Conservation (phyloP, 2,888 invertebrate species). For the Operophtera brumata region DNA sequence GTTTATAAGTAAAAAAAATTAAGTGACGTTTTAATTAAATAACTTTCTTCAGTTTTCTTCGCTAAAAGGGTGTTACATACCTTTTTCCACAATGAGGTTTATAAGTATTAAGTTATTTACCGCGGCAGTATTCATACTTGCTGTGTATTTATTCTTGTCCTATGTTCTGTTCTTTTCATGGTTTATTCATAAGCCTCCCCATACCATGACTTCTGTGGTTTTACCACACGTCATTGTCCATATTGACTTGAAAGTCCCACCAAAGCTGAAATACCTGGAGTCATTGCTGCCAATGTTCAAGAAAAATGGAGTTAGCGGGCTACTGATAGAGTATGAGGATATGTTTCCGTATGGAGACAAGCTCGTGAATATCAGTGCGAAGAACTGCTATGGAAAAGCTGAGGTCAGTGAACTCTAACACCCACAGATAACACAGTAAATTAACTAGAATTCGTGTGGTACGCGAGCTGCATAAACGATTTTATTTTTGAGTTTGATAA, state of each 20-base stretch:
- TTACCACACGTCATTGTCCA: conserved; percentile 86
- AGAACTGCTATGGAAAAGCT: conserved; percentile 81
- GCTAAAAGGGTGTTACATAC: conserved; percentile 12
- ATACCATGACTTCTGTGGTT: conserved; percentile 18
- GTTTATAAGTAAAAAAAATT: too few relatives aligned
- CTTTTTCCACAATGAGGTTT: neutral
- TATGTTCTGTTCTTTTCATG: too few relatives aligned
- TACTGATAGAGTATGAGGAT: conserved; percentile 92
- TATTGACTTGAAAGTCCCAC: conserved; percentile 91
- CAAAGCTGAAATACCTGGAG: conserved; percentile 82
- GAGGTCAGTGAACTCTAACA: conserved; percentile 48
- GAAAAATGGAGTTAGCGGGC: conserved; percentile 86
- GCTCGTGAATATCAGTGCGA: conserved; percentile 81
- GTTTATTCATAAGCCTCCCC: neutral
- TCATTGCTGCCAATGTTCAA: conserved; percentile 82
- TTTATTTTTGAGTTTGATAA: too few relatives aligned
- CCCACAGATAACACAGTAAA: too few relatives aligned
- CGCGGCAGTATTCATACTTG: neutral
- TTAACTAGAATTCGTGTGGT: too few relatives aligned
- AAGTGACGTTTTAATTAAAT: conserved; percentile 4
- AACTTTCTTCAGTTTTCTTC: too few relatives aligned
- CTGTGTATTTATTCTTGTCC: conserved; percentile 21
- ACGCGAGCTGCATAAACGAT: too few relatives aligned
- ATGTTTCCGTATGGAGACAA: conserved; percentile 89
- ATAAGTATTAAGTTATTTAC: conserved; percentile 11